Conservation (phyloP, 2,888 invertebrate genomes). For the Seira musarum region DNA sequence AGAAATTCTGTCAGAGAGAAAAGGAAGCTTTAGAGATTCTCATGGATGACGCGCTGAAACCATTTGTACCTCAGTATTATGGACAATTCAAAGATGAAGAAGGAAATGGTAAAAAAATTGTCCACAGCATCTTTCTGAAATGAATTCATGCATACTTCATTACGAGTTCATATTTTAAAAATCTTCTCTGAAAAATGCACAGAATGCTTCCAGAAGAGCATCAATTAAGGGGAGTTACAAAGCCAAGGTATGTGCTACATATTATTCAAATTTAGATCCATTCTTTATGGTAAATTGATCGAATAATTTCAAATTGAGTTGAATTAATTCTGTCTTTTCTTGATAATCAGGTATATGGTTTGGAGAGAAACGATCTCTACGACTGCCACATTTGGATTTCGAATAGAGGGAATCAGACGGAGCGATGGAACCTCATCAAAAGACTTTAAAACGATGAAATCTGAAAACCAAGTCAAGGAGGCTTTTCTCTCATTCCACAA, state of each 20-base stretch:
- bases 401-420: slow-evolving; percentile 89
- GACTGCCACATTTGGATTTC: slow-evolving; percentile 95
- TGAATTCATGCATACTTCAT: no score
- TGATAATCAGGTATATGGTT: slow-evolving; percentile 81
- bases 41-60: slow-evolving; percentile 90
- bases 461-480: slow-evolving; percentile 82
- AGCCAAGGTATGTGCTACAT: slow-evolving; percentile 79
- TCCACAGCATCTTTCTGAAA: no score
- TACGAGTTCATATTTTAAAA: no score
- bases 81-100: slow-evolving; percentile 76
- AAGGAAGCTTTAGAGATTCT: slow-evolving; percentile 89
- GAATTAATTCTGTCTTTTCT: background rate
- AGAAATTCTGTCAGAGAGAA: slow-evolving; percentile 92
- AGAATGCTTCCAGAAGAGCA: slow-evolving; percentile 94
- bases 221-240: slow-evolving; percentile 90
- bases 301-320: background rate
- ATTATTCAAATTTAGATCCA: background rate
- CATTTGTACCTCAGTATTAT: slow-evolving; percentile 94
- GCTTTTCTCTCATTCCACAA: slow-evolving; percentile 87
- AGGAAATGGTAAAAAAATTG: slow-evolving; percentile 66
- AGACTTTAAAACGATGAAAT: slow-evolving; percentile 95
- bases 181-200: no score
- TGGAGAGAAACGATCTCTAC: slow-evolving; percentile 98
- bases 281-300: background rate
- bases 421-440: slow-evolving; percentile 92